Conservation (phyloP, 2,888 invertebrate genomes). For the Neoascia interrupta region DNA sequence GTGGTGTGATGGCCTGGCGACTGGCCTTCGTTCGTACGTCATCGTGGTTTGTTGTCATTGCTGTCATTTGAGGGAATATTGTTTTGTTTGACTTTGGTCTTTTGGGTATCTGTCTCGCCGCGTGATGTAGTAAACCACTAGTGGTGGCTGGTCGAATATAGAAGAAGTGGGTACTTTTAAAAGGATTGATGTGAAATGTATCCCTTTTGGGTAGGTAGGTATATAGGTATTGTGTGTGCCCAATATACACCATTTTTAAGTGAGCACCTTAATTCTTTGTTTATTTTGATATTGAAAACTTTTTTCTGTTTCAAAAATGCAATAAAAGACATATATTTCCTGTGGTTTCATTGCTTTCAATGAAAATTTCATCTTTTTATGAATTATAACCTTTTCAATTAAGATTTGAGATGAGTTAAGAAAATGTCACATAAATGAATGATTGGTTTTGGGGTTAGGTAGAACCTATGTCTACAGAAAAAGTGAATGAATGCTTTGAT, state of each 20-base stretch:
- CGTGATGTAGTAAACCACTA: background rate
- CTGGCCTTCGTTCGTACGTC: no score
- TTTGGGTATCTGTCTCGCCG: slow-evolving; percentile 8
- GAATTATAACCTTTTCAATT: no score
- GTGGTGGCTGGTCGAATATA: no score
- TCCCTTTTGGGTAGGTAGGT: no score
- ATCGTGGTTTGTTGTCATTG: no score
- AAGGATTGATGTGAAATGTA: slow-evolving; percentile 33
- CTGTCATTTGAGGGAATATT: slow-evolving; percentile 9
- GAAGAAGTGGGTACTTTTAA: no score
- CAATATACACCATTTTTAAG: background rate
- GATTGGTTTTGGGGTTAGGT: background rate
- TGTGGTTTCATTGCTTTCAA: background rate
- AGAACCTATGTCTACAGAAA: no score
- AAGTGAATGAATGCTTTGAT: no score
- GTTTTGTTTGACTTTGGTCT: slow-evolving; percentile 44
- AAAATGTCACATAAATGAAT: background rate
- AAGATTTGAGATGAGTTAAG: background rate
- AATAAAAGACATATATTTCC: slow-evolving; percentile 12
- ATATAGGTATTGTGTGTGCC: background rate
- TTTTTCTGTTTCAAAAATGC: slow-evolving; percentile 20
- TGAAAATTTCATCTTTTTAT: no score
- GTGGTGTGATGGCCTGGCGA: no score
- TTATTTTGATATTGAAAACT: slow-evolving; percentile 25
- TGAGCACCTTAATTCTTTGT: no score